phyloP scores from a whole-genome alignment of 2,113 vertebrate species.

The Hemicordylus capensis region DNA sequence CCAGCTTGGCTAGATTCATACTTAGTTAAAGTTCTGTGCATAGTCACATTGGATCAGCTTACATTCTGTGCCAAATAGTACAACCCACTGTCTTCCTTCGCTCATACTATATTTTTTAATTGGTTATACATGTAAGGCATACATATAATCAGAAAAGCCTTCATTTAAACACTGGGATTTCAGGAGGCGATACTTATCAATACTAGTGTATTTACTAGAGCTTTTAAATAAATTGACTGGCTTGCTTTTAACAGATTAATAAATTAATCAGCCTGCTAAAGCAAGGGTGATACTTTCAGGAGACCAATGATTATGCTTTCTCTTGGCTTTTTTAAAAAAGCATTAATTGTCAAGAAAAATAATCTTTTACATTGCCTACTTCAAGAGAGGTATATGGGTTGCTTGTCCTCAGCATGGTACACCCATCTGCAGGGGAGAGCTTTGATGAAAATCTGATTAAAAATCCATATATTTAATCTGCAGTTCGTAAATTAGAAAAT shows the following conservation, averaged over 20 bases:
- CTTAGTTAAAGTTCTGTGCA: neutral
- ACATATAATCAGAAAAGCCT: neutral
- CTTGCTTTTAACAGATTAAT: conserved; percentile 4
- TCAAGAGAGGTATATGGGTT: neutral
- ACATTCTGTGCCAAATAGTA: neutral
- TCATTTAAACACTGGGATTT: neutral
- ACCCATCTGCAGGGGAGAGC: neutral
- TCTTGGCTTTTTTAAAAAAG: neutral
- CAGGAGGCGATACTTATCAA: neutral
- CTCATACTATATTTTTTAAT: neutral
- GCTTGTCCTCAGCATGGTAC: neutral
- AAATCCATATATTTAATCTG: conserved; percentile 23
- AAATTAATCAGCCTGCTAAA: neutral
- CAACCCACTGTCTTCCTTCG: neutral
- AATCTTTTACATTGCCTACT: neutral
- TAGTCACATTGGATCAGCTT: neutral
- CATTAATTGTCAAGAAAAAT: neutral
- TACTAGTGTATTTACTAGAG: neutral
- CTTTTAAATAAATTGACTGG: neutral
- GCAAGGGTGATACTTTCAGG: neutral
- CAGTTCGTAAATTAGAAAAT: conserved; percentile 18
- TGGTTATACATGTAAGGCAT: neutral
- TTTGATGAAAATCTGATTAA: conserved; percentile 30
- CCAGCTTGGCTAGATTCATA: neutral
- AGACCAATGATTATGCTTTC: neutral